phyloP scores from a whole-genome alignment of 1,140 invertebrate species.

The Popillia japonica region DNA sequence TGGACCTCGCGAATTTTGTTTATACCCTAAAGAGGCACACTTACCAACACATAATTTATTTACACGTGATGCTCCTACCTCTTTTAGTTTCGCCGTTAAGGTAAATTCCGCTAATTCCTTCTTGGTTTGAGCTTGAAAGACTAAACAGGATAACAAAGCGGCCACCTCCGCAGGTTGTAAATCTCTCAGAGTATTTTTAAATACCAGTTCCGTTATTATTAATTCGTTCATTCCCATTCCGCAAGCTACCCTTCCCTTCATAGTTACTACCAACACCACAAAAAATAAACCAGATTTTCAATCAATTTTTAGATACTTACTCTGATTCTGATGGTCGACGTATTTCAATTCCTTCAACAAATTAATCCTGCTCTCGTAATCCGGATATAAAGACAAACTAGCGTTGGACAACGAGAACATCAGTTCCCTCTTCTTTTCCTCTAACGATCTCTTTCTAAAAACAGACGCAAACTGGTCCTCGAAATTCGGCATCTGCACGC shows the following conservation, averaged over 20 bases:
- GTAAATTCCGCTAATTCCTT: slow-evolving; percentile 58
- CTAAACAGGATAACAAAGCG: slow-evolving; percentile 87
- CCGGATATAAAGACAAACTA: slow-evolving; percentile 85
- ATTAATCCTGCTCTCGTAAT: slow-evolving; percentile 84
- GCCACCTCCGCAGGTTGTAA: slow-evolving; percentile 91
- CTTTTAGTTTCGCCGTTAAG: slow-evolving; percentile 65
- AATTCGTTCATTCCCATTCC: slow-evolving; percentile 95
- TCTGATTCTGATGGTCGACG: slow-evolving; percentile 76
- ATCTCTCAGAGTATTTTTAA: slow-evolving; percentile 89
- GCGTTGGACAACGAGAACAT: slow-evolving; percentile 83
- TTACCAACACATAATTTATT: not conserved
- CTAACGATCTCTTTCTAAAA: slow-evolving; percentile 75
- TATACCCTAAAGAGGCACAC: slow-evolving; percentile 64
- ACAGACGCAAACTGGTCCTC: slow-evolving; percentile 76
- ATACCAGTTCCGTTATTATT: slow-evolving; percentile 95
- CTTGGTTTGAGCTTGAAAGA: slow-evolving; percentile 87
- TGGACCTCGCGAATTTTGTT: slow-evolving; percentile 64
- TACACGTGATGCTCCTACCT: slow-evolving; percentile 54
- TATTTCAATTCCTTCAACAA: slow-evolving; percentile 83
- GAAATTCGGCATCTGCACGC: slow-evolving; percentile 15
- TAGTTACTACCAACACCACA: slow-evolving; percentile 64
- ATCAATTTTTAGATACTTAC: slow-evolving; percentile 59
- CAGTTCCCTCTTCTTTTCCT: slow-evolving; percentile 75
- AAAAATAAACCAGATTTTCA: slow-evolving; percentile 52
- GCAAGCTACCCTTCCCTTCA: slow-evolving; percentile 92